Base-by-base conservation (phyloP, 2,797 vertebrate species). In the Tachyglossus aculeatus region DNA sequence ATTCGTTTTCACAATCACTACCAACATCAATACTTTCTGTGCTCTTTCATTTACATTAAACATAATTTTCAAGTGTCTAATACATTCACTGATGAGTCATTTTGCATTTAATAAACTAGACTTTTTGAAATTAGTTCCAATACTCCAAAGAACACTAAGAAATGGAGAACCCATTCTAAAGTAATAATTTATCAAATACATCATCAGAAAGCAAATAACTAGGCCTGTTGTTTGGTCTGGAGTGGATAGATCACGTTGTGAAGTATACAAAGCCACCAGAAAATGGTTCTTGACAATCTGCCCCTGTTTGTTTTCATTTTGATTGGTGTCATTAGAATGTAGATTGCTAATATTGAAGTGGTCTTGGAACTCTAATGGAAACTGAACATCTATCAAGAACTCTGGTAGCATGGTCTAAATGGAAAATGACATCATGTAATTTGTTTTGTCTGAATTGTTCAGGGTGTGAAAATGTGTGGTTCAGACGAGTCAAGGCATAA, bases 401-500 rank as follows among this genome's bases (percentile, higher is more conserved):
- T 45, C 37, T 47, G 3, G 39, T 64, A 61, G 48, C 65, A 71
- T 57, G 64, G 55, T 27, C 59, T 65, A 62, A 32, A 41, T 50
- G 59, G 77, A 51, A 71, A 81, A 70, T 64, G 68, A 52, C 58
- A 67, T 75, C 16, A 39, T 29, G 48, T 14, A 64, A 82, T 65
- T 59, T 62, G 19, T 72, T 77, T 44, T 60, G 54, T 66, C 54
- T 44, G 66, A 80, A 53, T 39, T 71, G 77, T 47, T 71, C 52
- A 21, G 37, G n/a, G 0, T 3, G 22, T 6, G 48, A 74, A 60
- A 71, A 43, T 41, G 76, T 59, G 19, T 70, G 61, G 47, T 77
- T 70, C 51, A 70, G 74, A 78, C 58, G 83, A 81, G 71, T 36
- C 48, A 85, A 84, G 81, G 72, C 41, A 22, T 75, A 73, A 82